Conservation (phyloP, 2,113 vertebrate species). For the Drymodes brunneopygia region DNA sequence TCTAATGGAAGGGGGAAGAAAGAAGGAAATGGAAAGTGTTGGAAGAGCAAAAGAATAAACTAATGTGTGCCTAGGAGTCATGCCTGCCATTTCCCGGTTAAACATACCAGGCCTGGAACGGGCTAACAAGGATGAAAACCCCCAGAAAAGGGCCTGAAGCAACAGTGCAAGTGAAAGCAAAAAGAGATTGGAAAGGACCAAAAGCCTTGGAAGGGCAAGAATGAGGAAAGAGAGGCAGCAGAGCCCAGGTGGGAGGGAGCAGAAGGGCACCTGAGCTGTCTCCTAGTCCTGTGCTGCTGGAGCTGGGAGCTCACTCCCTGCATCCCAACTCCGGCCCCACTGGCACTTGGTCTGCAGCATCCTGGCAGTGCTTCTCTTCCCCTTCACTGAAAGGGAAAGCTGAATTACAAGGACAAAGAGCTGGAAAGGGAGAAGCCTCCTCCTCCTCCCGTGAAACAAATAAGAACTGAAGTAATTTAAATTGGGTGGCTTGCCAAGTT, state of each 20-base stretch:
- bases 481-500: not conserved
- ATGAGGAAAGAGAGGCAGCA: not conserved
- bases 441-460: not conserved
- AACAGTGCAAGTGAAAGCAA: not conserved
- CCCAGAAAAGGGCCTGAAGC: not conserved
- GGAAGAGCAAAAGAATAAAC: not conserved
- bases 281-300: not conserved
- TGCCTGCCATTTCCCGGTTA: not conserved
- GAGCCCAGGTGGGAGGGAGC: not conserved
- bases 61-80: not conserved
- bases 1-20: not conserved
- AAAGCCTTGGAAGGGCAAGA: not conserved
- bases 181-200: not conserved
- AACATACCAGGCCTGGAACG: not conserved
- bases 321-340: not conserved
- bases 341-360: not conserved
- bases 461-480: conserved; percentile 27
- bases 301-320: not conserved
- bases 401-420: not conserved
- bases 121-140: not conserved
- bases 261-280: not conserved
- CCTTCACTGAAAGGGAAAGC: not conserved
- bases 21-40: not conserved
- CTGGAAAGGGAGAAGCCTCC: not conserved
- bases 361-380: not conserved